Evolutionary conservation across 2,888 invertebrate species (phyloP).

Genomic region (Drosophila rellima): DNA sequence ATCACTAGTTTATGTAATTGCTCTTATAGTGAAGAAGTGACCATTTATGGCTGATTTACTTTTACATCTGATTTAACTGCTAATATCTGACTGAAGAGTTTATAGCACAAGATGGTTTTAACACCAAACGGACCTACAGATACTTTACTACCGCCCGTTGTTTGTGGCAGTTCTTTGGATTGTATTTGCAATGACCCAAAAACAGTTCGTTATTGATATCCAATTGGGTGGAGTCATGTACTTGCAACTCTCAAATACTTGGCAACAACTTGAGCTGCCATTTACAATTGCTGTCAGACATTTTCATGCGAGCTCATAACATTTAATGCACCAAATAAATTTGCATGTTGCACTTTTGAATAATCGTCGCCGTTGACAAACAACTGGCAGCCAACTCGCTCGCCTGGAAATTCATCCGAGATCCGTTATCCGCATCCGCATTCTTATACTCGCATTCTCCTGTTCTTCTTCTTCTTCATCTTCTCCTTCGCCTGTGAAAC

Average conservation of each 20-base stretch:
- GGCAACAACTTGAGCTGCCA: constrained; percentile 62
- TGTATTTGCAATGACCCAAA: constrained; percentile 21
- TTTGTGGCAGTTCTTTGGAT: neutral
- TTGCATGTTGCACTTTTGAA: constrained; percentile 82
- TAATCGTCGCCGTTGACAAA: constrained; percentile 79
- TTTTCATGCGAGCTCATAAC: constrained; percentile 81
- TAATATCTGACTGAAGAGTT: neutral
- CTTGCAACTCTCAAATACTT: constrained; percentile 34
- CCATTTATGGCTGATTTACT: neutral
- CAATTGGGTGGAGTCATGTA: neutral
- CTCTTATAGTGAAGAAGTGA: no score
- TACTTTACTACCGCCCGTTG: neutral
- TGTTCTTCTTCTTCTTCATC: neutral
- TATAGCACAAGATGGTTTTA: neutral
- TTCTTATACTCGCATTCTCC: neutral
- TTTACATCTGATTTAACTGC: neutral
- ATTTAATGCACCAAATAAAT: constrained; percentile 80
- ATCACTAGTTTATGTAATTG: no score
- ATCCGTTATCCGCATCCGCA: constrained; percentile 20
- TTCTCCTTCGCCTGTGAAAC: constrained; percentile 3
- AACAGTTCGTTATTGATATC: constrained; percentile 11
- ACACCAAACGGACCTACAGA: neutral
- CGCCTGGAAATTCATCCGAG: constrained; percentile 38
- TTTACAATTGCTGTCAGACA: constrained; percentile 77
- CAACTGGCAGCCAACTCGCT: constrained; percentile 73